Evolutionary conservation across 2,888 invertebrate species (phyloP).

Genomic region (Orthonevra nobilis): DNA sequence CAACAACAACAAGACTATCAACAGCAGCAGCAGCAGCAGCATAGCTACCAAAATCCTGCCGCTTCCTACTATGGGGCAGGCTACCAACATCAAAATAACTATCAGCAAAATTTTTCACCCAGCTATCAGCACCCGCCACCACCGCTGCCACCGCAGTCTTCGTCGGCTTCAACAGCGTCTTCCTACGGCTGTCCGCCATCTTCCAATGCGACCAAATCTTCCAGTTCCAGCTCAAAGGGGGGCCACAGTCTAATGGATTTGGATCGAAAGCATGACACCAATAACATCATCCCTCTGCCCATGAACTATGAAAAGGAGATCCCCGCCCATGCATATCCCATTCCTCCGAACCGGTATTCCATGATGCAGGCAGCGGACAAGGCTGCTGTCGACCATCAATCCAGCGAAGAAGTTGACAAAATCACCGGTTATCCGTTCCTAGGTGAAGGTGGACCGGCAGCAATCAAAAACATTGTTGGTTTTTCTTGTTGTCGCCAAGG

Average conservation of each 20-base stretch:
- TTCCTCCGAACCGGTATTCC: slow-evolving; percentile 78
- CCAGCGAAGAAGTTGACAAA: slow-evolving; percentile 72
- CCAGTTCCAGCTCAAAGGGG: slow-evolving; percentile 52
- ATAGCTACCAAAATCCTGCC: slow-evolving; percentile 75
- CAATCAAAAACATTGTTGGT: slow-evolving; percentile 83
- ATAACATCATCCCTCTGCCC: slow-evolving; percentile 78
- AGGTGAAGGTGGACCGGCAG: slow-evolving; percentile 86
- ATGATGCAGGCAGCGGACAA: slow-evolving; percentile 57
- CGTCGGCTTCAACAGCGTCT: slow-evolving; percentile 69
- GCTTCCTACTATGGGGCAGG: slow-evolving; percentile 77
- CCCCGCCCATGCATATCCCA: slow-evolving; percentile 80
- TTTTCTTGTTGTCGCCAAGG: slow-evolving; percentile 88
- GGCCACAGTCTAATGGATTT: slow-evolving; percentile 75
- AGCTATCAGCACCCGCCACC: slow-evolving; percentile 77
- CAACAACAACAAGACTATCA: slow-evolving; percentile 77
- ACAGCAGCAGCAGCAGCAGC: slow-evolving; percentile 73
- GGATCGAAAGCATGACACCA: slow-evolving; percentile 78
- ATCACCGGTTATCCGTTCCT: slow-evolving; percentile 82
- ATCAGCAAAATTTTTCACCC: slow-evolving; percentile 78
- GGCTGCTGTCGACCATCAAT: slow-evolving; percentile 72
- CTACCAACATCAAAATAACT: slow-evolving; percentile 77
- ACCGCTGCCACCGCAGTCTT: slow-evolving; percentile 71
- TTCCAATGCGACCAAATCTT: slow-evolving; percentile 71
- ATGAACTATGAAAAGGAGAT: slow-evolving; percentile 80
- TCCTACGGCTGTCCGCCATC: slow-evolving; percentile 71